Evolutionary conservation across 2,888 invertebrate genomes (phyloP), one percentile per base, ranked within the genome.

Genomic region (Abrostola triplasia): DNA sequence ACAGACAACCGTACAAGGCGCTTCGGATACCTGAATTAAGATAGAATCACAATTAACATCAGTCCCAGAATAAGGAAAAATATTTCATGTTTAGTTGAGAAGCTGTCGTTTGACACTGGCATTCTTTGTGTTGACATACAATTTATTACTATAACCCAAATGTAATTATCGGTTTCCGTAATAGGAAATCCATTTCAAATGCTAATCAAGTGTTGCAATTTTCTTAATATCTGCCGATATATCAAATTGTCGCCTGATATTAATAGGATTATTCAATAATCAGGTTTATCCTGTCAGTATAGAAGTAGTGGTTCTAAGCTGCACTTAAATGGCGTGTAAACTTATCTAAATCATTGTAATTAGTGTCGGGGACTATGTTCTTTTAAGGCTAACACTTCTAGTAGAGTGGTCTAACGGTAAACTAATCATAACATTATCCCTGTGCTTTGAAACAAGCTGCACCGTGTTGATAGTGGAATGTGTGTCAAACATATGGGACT

Each of bases 21-120:
- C 77, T 79, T 83, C 85, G 82, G 83, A 88, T 85, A 84, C 84
- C 83, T 82, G 85, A 83, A 89, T 90, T 88, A 87, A 88, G 90
- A 90, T 91, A 90, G 90, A 90, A 89, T 91, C 86, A 83, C 84
- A 88, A 89, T 90, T 70, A 75, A 67, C 64, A 69, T 76, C 68
- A 74, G 73, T 67, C 68, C 62, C 67, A 66, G 60, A 67, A 82
- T 70, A 64, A 78, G 70, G 75, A 79, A 82, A 80, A 83, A 70
- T 70, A 69, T 73, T 69, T 69, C 47, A 62, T 63, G 59, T 9
- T 67, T 61, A 59, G 75, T 73, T 47, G 61, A 47, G 52, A 73
- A 61, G 73, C 50, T 59, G 57, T 70, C 50, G 12, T 47, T 8
- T 13, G 44, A 49, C 36, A 40, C 58, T 50, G 24, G 1, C 58